Percentiles rank a stretch among this genome's conserved stretches.
Evolutionary conservation across 2,888 invertebrate genomes (phyloP).

Genomic region (Adineta ricciae): DNA sequence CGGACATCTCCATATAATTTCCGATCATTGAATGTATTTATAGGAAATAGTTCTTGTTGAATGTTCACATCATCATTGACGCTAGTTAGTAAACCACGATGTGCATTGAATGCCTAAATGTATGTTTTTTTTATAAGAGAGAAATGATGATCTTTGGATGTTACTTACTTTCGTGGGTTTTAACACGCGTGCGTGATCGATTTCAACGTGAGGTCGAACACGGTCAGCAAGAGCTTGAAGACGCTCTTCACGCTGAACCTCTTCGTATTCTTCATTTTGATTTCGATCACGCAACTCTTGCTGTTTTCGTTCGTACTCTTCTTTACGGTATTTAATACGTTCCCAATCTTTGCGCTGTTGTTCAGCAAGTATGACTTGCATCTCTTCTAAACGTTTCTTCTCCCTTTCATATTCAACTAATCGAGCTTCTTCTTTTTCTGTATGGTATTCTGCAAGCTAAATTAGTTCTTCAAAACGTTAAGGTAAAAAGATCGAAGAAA

Average conservation of each 20-base stretch:
- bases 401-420: neutral
- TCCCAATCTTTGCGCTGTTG: slow-evolving; percentile 22
- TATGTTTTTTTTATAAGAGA: too few relatives aligned
- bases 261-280: neutral
- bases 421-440: neutral
- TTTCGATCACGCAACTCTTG: neutral
- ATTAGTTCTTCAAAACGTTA: too few relatives aligned
- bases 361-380: neutral
- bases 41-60: slow-evolving; percentile 3
- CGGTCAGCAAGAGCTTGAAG: neutral
- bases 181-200: neutral
- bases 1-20: neutral
- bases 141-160: too few relatives aligned
- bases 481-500: too few relatives aligned
- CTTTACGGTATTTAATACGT: slow-evolving; percentile 2
- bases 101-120: neutral
- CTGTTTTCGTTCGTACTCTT: neutral
- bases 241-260: neutral
- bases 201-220: slow-evolving; percentile 26
- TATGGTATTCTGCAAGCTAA: slow-evolving; percentile 16
- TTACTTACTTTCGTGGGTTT: neutral
- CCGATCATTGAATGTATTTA: neutral
- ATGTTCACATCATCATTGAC: neutral
- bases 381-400: neutral
- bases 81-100: neutral